Conservation (phyloP, 2,888 invertebrate species). For the Thecophora atra region DNA sequence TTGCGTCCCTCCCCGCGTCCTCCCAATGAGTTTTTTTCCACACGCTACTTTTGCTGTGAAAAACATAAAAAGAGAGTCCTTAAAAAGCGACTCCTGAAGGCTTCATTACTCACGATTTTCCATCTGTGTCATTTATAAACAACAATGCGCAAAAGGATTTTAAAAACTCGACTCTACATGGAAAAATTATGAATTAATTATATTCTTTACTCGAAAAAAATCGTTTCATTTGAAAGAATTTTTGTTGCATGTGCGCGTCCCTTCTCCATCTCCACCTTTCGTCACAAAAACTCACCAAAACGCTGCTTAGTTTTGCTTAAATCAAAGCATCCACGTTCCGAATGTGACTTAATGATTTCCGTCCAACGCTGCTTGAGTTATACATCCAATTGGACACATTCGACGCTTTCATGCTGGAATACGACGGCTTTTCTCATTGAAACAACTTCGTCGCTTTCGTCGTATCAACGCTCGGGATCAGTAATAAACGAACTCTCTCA, state of each 20-base stretch:
- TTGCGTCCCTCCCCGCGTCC: not conserved
- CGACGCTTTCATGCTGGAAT: not conserved
- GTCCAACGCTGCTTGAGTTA: conserved; percentile 23
- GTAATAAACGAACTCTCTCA: no score
- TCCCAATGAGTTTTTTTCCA: no score
- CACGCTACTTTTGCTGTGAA: no score
- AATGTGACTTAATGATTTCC: conserved; percentile 30
- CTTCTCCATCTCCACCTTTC: conserved; percentile 10
- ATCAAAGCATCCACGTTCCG: conserved; percentile 7
- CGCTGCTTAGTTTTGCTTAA: conserved; percentile 1
- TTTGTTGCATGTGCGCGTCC: conserved; percentile 15
- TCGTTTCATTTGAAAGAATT: not conserved
- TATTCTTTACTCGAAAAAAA: conserved; percentile 16
- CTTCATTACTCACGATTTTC: conserved; percentile 17
- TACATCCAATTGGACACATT: not conserved
- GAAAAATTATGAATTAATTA: not conserved
- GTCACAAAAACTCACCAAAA: conserved; percentile 26
- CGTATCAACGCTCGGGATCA: no score
- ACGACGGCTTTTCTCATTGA: conserved; percentile 11
- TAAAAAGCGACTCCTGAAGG: no score
- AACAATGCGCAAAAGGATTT: conserved; percentile 2
- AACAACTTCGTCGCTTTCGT: not conserved
- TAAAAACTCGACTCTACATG: no score
- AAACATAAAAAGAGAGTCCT: no score
- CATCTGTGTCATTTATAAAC: conserved; percentile 34